Evolutionary conservation across 2,888 invertebrate species (phyloP).

Genomic region (Philereme transversata): DNA sequence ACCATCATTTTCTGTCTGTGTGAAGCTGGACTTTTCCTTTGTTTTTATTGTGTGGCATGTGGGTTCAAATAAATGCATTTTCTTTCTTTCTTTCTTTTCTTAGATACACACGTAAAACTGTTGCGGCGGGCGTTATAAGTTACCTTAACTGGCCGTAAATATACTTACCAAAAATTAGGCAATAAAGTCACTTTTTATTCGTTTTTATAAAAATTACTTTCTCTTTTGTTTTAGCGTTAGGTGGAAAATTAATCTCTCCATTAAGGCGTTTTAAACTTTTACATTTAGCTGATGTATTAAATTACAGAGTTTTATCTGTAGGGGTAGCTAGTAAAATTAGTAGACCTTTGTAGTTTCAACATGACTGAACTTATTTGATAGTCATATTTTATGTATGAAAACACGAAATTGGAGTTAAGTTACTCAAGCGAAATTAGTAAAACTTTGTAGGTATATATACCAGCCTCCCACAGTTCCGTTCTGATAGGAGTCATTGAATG

Average conservation of each 20-base stretch:
- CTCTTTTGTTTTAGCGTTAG: slow-evolving; percentile 5
- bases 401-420: slow-evolving; percentile 6
- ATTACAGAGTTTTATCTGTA: slow-evolving; percentile 10
- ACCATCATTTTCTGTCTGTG: too few species aligned
- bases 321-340: not conserved
- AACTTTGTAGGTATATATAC: not conserved
- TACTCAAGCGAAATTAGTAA: not conserved
- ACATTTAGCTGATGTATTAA: slow-evolving; percentile 7
- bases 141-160: not conserved
- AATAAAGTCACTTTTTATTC: slow-evolving; percentile 2
- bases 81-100: too few species aligned
- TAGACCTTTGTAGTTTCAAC: not conserved
- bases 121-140: not conserved
- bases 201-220: slow-evolving; percentile 15
- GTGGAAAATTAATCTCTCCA: slow-evolving; percentile 25
- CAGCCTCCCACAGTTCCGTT: not conserved
- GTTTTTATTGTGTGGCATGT: too few species aligned
- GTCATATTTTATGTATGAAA: slow-evolving; percentile 5
- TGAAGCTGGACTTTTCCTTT: too few species aligned
- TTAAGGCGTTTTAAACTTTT: slow-evolving; percentile 28
- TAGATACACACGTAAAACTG: too few species aligned
- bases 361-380: slow-evolving; percentile 5
- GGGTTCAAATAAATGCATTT: too few species aligned
- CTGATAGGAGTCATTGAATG: too few species aligned
- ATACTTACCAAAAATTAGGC: not conserved